These are phyloP conservation scores for Micrasema longulum DNA, from an alignment of 1,140 invertebrate species.

Conservation along the genomic window DNA sequence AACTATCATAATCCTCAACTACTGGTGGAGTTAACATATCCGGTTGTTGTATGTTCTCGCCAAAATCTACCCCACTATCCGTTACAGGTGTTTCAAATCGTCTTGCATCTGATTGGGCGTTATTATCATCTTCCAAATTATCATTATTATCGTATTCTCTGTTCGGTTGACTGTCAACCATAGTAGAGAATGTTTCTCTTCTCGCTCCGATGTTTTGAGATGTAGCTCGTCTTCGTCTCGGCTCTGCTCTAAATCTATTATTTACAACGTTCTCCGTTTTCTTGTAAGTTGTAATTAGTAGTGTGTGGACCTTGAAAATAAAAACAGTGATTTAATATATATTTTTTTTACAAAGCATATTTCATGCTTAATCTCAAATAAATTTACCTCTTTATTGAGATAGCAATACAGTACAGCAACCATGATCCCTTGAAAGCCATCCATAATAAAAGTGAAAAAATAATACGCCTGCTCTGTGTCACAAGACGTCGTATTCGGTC, in stretches of 20 bases:
- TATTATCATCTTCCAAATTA: no score
- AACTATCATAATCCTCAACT: not conserved
- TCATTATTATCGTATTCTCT: conserved; percentile 57
- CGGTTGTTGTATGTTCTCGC: not conserved
- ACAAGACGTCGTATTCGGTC: conserved; percentile 65
- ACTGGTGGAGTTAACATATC: not conserved
- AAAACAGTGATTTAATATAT: not conserved
- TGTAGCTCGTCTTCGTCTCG: conserved; percentile 56
- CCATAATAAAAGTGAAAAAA: conserved; percentile 67
- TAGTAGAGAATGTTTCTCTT: conserved; percentile 62
- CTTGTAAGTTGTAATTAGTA: conserved; percentile 63
- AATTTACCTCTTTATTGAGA: conserved; percentile 69
- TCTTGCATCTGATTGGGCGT: no score
- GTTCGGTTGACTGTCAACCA: conserved; percentile 54
- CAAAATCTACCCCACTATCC: no score
- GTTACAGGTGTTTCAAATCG: no score
- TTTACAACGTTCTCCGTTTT: conserved; percentile 63
- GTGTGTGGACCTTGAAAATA: conserved; percentile 59
- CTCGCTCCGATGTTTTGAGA: conserved; percentile 55
- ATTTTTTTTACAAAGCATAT: not conserved
- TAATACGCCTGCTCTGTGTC: conserved; percentile 68
- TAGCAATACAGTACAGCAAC: conserved; percentile 72
- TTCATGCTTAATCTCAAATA: no score
- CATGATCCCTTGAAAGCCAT: conserved; percentile 70
- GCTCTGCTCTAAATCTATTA: conserved; percentile 58